A percentile compares a stretch with the other conserved stretches of the same genome.
Conservation (phyloP, 1,140 invertebrate species). For the Lordiphosa clarofinis region DNA sequence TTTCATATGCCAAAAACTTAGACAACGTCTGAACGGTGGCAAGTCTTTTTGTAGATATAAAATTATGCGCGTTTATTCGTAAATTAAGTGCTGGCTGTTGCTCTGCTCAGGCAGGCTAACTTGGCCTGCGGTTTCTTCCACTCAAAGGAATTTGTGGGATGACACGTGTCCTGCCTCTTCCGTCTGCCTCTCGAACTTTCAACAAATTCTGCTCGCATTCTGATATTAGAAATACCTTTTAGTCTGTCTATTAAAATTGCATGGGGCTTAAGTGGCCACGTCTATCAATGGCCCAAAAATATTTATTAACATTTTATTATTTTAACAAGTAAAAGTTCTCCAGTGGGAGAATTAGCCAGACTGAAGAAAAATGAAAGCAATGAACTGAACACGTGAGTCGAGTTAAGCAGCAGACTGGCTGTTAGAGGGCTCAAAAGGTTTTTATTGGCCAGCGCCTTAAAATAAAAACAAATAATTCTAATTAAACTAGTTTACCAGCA, state of each 20-base stretch:
- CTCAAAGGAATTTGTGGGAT: slow-evolving; percentile 39
- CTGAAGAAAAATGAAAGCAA: no score
- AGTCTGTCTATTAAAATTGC: slow-evolving; percentile 58
- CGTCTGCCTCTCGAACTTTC: neutral
- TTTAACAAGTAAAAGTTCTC: slow-evolving; percentile 10
- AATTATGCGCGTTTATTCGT: slow-evolving; percentile 77
- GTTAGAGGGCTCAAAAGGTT: no score
- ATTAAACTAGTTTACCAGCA: no score
- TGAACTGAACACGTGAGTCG: no score
- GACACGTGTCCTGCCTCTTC: slow-evolving; percentile 2
- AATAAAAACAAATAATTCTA: no score
- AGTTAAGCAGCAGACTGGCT: no score
- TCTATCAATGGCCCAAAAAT: slow-evolving; percentile 50
- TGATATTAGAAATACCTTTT: slow-evolving; percentile 35
- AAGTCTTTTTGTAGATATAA: slow-evolving; percentile 60
- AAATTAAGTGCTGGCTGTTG: slow-evolving; percentile 76
- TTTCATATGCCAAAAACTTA: slow-evolving; percentile 76
- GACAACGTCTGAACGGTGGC: slow-evolving; percentile 23
- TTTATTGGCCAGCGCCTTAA: no score
- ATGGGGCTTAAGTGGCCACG: slow-evolving; percentile 63
- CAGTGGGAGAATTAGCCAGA: neutral
- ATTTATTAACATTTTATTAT: slow-evolving; percentile 20
- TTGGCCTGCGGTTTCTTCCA: slow-evolving; percentile 46
- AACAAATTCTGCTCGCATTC: slow-evolving; percentile 5
- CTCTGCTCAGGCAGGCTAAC: slow-evolving; percentile 50